Evolutionary conservation across 1,140 invertebrate genomes (phyloP), one percentile per base, ranked within the genome.

Genomic region (Parapsyche elsis): DNA sequence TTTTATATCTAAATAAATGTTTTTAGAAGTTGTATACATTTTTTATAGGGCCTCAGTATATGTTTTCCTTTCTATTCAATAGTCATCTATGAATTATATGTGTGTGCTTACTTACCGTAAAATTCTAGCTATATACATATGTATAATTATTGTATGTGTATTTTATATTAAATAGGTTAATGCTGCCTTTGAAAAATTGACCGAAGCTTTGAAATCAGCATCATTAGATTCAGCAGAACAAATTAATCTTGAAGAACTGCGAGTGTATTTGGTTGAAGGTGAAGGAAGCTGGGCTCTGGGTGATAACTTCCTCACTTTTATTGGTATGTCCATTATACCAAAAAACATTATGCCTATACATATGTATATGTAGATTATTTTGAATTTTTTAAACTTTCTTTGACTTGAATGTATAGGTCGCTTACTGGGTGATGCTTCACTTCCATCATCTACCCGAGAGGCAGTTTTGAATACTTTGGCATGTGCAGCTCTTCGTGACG

Each of bases 231-330:
- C 92, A 5, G 94, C 94, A 59, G 95, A 96, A 84, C 89, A 91
- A 84, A 90, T 90, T 78, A 93, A 92, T 84, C 87, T 95, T 82
- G 91, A 93, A 81, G 96, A 98, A 89, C 88, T 98, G 78, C 91
- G 94, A 84, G 94, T 96, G 85, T 98, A 97, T 87, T 92, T 97
- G 84, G 88, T 97, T 76, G 94, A 94, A 80, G 94, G 96, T 83
- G 95, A 96, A 84, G 96, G 96, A 59, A 95, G 94, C 81, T 97
- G 96, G 96, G 95, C 95, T 59, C 89, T 98, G 9, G 95, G 96
- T 0, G 95, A 97, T 83, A 93, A 95, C 81, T 97, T 97, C 86
- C 90, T 97, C 23, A 90, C 91, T 78, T 95, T 97, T 84, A 92
- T 97, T 77, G 94, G 94, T 94, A 76, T 87, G 89, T 88, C 46